Percentiles rank a stretch among this genome's conserved stretches.
These are phyloP conservation scores for Augochlorella aurata DNA, from an alignment of 2,888 invertebrate genomes.

Conservation along the genomic window DNA sequence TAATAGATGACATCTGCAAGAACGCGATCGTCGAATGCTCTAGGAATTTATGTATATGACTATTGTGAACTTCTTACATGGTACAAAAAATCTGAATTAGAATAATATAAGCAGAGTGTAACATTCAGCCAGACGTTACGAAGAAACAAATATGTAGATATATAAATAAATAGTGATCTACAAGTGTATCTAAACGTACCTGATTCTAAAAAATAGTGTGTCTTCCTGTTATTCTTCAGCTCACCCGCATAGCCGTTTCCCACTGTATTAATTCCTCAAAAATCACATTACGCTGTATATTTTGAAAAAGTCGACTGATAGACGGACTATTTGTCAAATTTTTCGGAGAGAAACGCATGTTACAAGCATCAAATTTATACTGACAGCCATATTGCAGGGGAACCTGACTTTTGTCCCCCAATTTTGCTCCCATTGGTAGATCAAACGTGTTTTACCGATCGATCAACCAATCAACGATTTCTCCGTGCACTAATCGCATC, in stretches of 20 bases:
- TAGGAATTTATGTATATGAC: background rate
- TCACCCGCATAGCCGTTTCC: constrained; percentile 84
- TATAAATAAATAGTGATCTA: constrained; percentile 55
- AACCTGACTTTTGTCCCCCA: constrained; percentile 91
- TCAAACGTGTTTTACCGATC: constrained; percentile 44
- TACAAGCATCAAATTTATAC: constrained; percentile 97
- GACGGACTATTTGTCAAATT: constrained; percentile 85
- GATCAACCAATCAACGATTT: constrained; percentile 51
- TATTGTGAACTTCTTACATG: background rate
- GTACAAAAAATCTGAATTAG: background rate
- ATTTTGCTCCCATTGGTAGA: constrained; percentile 87
- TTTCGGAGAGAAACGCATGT: constrained; percentile 93
- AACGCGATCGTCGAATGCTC: constrained; percentile 38
- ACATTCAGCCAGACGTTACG: background rate
- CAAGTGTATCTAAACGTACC: constrained; percentile 47
- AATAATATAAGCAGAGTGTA: background rate
- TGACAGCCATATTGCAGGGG: constrained; percentile 96
- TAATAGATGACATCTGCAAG: constrained; percentile 53
- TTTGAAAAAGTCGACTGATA: constrained; percentile 83
- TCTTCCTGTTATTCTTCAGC: constrained; percentile 77
- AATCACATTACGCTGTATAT: constrained; percentile 82
- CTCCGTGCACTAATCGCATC: constrained; percentile 42
- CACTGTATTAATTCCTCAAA: constrained; percentile 83
- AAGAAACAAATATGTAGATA: constrained; percentile 61
- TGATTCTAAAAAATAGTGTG: constrained; percentile 41